Base-by-base conservation (phyloP, 2,888 invertebrate genomes). In the Thereva unica region DNA sequence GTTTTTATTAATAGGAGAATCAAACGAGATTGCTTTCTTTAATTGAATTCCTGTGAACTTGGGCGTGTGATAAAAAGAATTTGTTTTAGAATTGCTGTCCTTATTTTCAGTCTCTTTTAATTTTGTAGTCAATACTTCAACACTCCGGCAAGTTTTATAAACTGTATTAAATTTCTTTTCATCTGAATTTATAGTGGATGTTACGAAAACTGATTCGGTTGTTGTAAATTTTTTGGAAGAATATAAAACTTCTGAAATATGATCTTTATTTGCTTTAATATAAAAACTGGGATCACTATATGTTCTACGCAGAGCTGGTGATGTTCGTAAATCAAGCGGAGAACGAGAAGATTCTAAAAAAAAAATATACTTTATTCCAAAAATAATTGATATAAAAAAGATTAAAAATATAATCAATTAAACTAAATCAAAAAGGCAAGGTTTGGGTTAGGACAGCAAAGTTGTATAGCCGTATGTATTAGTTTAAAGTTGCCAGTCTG, bases 221-320 rank as follows among this genome's bases (percentile, higher is more conserved):
- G 67, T 71, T 8, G 72, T 69, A 37, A 71, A 53, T 45, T 69
- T 70, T 66, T 72, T 57, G 7, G 61, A 69, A 6, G 66, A 55
- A 42, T 38, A 64, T 5, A 45, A 5, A 42, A 64, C n/a, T 55
- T 64, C 54, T 45, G 61, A 67, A 12, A 7, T 55, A 55, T 4
- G 42, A 8, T 2, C 23, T 8, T 12, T 41, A 40, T 54, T 34
- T 34, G 44, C 9, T 40, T 54, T 9, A 5, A 40, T 42, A 12
- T 54, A 9, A 10, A 12, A 45, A n/a, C 10, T 5, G 44, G 23
- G 34, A 65, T 77, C 76, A 56, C 73, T 76, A 54, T 77, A 75
- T 5, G 76, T 74, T 3, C 80, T 77, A 4, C 79, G 76, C 10
- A 80, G 59, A 4, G 73, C 79, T 4, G 80, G 81, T 3, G 80